Conservation (phyloP, 2,113 vertebrate genomes). For the Ictalurus furcatus region DNA sequence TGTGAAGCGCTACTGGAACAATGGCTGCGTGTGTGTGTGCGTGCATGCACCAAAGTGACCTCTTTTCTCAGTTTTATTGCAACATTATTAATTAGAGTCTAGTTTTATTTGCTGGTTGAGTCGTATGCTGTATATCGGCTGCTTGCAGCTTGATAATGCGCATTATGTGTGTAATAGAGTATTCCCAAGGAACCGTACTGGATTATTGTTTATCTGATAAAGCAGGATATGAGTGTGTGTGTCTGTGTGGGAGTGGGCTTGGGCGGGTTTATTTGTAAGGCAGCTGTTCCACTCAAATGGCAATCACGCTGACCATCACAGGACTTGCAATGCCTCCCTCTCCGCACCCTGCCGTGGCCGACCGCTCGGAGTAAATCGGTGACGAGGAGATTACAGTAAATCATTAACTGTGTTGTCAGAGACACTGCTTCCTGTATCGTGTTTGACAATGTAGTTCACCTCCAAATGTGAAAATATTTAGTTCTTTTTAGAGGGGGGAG, state of each 20-base stretch:
- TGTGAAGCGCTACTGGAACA: conserved; percentile 32
- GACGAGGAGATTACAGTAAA: background rate
- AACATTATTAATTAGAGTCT: conserved; percentile 21
- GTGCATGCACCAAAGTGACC: conserved; percentile 11
- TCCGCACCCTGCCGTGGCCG: background rate
- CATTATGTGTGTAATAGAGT: background rate
- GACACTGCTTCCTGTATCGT: background rate
- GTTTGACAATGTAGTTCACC: background rate
- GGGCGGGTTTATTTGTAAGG: conserved; percentile 5
- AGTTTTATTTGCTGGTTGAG: background rate
- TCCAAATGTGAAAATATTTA: background rate
- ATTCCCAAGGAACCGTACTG: conserved; percentile 12
- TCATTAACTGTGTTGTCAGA: background rate
- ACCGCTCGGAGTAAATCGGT: background rate
- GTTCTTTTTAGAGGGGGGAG: background rate
- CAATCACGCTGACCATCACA: conserved; percentile 27
- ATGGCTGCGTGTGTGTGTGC: conserved; percentile 13
- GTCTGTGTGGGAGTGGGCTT: background rate
- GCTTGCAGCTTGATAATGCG: background rate
- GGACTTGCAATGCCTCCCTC: background rate
- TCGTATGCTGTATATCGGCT: background rate
- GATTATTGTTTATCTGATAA: conserved; percentile 20
- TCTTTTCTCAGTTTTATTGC: conserved; percentile 15
- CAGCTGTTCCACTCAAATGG: conserved; percentile 34
- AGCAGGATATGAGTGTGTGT: conserved; percentile 16